These are phyloP conservation scores for Syngnathoides biaculeatus DNA, from an alignment of 2,113 vertebrate species.

Conservation along the genomic window DNA sequence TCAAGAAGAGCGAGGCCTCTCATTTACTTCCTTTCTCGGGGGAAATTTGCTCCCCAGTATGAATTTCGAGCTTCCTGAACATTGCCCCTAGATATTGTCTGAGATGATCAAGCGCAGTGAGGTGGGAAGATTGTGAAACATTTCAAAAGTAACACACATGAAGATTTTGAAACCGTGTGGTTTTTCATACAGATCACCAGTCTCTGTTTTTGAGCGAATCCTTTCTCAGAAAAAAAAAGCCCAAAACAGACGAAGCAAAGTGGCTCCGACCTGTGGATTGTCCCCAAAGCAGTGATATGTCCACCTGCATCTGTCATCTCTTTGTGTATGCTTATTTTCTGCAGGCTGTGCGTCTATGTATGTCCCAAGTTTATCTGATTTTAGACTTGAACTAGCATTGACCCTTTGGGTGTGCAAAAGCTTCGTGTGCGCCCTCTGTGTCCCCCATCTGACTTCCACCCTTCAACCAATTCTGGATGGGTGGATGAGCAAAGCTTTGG, in stretches of 20 bases:
- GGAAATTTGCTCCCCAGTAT: constrained; percentile 75
- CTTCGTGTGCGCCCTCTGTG: constrained; percentile 44
- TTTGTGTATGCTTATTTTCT: constrained; percentile 26
- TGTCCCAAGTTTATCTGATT: constrained; percentile 46
- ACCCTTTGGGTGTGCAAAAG: constrained; percentile 48
- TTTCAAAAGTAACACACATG: constrained; percentile 45
- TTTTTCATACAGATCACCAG: too few species aligned
- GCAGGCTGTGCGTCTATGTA: constrained; percentile 1
- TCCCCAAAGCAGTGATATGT: constrained; percentile 39
- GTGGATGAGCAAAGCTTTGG: constrained; percentile 26
- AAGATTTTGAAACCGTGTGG: constrained; percentile 32
- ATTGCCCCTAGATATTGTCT: constrained; percentile 68
- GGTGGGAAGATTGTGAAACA: constrained; percentile 52
- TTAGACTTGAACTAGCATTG: constrained; percentile 57
- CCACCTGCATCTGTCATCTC: constrained; percentile 35
- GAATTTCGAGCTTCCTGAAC: constrained; percentile 67
- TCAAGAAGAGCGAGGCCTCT: constrained; percentile 66
- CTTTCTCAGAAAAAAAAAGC: constrained; percentile 22
- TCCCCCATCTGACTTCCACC: constrained; percentile 50
- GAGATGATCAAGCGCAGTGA: constrained; percentile 64
- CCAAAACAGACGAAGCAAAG: constrained; percentile 18
- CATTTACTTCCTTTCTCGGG: constrained; percentile 67
- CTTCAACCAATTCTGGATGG: constrained; percentile 32
- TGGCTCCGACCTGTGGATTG: constrained; percentile 21
- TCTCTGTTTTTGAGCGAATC: constrained; percentile 35